Conservation (phyloP, 2,888 invertebrate species). For the Papilio gigon region DNA sequence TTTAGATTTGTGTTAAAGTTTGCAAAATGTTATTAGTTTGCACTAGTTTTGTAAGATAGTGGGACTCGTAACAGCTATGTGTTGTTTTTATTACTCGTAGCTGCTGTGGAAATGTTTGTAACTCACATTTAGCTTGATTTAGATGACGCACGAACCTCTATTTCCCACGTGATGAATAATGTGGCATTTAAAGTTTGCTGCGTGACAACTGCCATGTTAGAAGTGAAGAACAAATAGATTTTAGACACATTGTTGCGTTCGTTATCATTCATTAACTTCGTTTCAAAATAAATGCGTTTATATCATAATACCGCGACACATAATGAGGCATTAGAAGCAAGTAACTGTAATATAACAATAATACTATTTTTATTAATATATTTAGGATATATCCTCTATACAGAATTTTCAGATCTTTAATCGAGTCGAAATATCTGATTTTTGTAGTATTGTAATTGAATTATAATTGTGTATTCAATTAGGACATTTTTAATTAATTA, state of each 20-base stretch:
- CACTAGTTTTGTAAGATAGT: slow-evolving; percentile 22
- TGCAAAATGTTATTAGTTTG: slow-evolving; percentile 25
- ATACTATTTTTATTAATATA: too few relatives aligned
- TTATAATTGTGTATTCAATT: too few relatives aligned
- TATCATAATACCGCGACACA: too few relatives aligned
- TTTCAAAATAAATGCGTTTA: not conserved
- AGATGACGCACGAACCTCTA: slow-evolving; percentile 18
- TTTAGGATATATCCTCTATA: too few relatives aligned
- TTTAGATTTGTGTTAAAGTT: slow-evolving; percentile 8
- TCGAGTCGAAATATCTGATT: too few relatives aligned
- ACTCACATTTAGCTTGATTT: slow-evolving; percentile 36
- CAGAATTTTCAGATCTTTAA: too few relatives aligned
- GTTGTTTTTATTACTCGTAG: slow-evolving; percentile 33
- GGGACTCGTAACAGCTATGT: slow-evolving; percentile 17
- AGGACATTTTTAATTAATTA: too few relatives aligned
- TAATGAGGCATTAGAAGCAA: too few relatives aligned
- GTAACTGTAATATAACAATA: too few relatives aligned
- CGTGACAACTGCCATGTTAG: slow-evolving; percentile 1
- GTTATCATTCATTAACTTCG: not conserved
- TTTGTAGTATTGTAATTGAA: too few relatives aligned
- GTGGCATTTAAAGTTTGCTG: slow-evolving; percentile 14
- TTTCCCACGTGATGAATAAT: slow-evolving; percentile 24
- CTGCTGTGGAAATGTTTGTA: slow-evolving; percentile 27
- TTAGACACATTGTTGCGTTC: not conserved
- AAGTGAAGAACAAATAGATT: slow-evolving; percentile 2